phyloP scores from a whole-genome alignment of 1,140 invertebrate genomes.

The Meloidogyne exigua region DNA sequence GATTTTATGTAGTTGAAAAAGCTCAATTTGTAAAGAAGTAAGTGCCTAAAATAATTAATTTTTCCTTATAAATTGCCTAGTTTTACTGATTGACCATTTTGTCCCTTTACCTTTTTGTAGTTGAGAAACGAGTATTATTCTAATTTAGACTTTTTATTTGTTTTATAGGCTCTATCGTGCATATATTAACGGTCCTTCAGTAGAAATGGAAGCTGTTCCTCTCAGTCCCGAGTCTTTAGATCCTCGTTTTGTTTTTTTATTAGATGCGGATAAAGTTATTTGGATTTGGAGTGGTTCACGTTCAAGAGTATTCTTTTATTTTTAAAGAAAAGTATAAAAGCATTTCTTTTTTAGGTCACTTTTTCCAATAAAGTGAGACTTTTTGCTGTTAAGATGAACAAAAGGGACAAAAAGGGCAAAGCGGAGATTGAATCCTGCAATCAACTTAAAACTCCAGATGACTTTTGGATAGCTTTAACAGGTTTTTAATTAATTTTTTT shows the following conservation, averaged over 20 bases:
- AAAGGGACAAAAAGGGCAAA: slow-evolving; percentile 93
- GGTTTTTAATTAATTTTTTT: slow-evolving; percentile 30
- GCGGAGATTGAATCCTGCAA: slow-evolving; percentile 82
- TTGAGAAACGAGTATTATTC: too few relatives aligned
- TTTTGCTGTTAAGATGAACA: slow-evolving; percentile 96
- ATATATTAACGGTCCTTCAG: slow-evolving; percentile 79
- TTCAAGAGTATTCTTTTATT: slow-evolving; percentile 73
- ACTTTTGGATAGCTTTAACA: slow-evolving; percentile 75
- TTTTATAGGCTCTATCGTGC: slow-evolving; percentile 80
- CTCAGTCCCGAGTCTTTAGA: slow-evolving; percentile 76
- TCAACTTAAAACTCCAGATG: slow-evolving; percentile 77
- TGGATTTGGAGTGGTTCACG: slow-evolving; percentile 87
- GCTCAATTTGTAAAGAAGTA: slow-evolving; percentile 64
- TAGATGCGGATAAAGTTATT: slow-evolving; percentile 82
- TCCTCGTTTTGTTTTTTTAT: slow-evolving; percentile 83
- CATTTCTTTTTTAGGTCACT: slow-evolving; percentile 46
- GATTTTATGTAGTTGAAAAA: slow-evolving; percentile 96
- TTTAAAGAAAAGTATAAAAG: not conserved
- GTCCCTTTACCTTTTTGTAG: too few relatives aligned
- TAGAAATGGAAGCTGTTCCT: slow-evolving; percentile 84
- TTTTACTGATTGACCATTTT: too few relatives aligned
- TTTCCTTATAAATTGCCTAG: too few relatives aligned
- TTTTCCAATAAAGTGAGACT: slow-evolving; percentile 69
- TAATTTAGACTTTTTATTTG: slow-evolving; percentile 4
- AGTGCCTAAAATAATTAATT: too few relatives aligned